Base-by-base conservation (phyloP, 2,113 vertebrate genomes). In the Thamnophis sirtalis region DNA sequence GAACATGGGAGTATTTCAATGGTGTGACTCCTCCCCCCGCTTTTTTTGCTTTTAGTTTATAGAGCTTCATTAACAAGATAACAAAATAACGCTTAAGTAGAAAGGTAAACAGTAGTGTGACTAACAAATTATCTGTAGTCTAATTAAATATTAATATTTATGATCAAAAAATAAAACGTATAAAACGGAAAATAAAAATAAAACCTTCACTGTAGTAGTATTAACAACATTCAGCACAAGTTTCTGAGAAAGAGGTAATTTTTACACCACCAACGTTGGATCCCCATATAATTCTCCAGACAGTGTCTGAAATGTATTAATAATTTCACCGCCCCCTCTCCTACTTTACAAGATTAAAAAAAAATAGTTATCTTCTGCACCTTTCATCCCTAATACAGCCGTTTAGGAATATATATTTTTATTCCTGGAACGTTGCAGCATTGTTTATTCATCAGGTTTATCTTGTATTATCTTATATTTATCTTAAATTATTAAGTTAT, bases 71-170 rank as follows among this genome's bases (percentile, higher is more conserved):
- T 92, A 90, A 88, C 94, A 85, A 68, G 58, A 21, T 84, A 96
- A 96, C 92, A 96, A 93, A 90, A 95, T 96, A 88, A 86, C 96
- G 96, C 96, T 96, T 22, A 96, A 96, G 93, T 96, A 95, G 7
- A 97, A 97, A 98, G 98, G 98, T 98, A 98, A 96, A 96, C 95
- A 96, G 94, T 94, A 95, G 95, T 95, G 97, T 97, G 33, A 97
- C 95, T 97, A 95, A 96, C 94, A 94, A 97, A 95, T 95, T 93
- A 96, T 0, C 0, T 96, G 94, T 17, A 88, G 95, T 93, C 95
- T 92, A 94, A 92, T 94, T 95, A 94, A 97, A 93, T 96, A 96
- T 93, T 93, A 2, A 90, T 95, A 95, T 89, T 87, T 60, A 87
- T 88, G 90, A 96, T 94, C 22, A 63, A 95, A 86, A 95, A 93